Evolutionary conservation across 2,797 vertebrate species (phyloP).

Genomic region (Micromesistius poutassou): DNA sequence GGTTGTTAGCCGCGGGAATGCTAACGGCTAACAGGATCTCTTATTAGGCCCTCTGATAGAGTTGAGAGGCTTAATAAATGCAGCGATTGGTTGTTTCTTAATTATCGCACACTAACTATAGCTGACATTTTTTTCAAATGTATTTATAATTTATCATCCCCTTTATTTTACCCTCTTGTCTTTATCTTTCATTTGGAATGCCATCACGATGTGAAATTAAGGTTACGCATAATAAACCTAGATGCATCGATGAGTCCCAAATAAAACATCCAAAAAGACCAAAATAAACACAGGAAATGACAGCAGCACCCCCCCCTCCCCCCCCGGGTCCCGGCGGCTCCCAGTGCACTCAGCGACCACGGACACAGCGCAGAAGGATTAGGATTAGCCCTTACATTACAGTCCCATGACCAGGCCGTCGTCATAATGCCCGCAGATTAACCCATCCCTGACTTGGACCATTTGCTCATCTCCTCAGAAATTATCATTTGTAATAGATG

Average conservation of each 20-base stretch:
- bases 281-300: slow-evolving; percentile 51
- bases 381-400: slow-evolving; percentile 71
- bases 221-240: background rate
- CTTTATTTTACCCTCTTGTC: background rate
- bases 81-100: background rate
- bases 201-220: background rate
- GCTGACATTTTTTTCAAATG: background rate
- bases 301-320: slow-evolving; percentile 24
- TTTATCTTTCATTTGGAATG: background rate
- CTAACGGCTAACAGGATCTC: background rate
- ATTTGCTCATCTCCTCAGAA: slow-evolving; percentile 60
- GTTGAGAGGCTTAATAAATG: background rate
- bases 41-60: no score
- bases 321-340: slow-evolving; percentile 54
- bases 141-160: background rate
- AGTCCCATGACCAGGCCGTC: slow-evolving; percentile 52
- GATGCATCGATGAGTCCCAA: background rate
- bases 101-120: background rate
- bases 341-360: slow-evolving; percentile 62
- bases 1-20: background rate
- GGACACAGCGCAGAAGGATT: slow-evolving; percentile 69
- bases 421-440: slow-evolving; percentile 66
- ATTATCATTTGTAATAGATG: slow-evolving; percentile 45
- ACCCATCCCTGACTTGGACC: slow-evolving; percentile 70
- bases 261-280: slow-evolving; percentile 18